phyloP scores from a whole-genome alignment of 2,113 vertebrate genomes.

The Romanogobio albipinnatus region DNA sequence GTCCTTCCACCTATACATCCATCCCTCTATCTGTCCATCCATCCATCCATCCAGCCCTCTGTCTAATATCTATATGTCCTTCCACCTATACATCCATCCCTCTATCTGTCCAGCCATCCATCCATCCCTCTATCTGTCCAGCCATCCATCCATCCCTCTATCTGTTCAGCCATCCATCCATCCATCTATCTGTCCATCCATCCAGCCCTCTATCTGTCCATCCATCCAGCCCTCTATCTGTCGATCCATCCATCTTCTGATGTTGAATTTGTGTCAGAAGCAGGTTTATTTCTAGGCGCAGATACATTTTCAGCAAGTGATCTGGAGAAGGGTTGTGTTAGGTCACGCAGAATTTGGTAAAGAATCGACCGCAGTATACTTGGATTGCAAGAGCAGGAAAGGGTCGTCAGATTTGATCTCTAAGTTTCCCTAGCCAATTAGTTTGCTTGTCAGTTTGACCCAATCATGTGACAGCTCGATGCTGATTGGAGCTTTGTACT shows the following conservation, averaged over 20 bases:
- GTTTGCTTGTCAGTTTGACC: background rate
- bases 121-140: background rate
- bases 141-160: background rate
- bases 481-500: constrained; percentile 55
- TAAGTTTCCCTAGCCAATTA: background rate
- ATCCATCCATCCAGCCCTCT: background rate
- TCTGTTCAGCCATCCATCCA: fast-evolving
- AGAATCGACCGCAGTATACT: too few species aligned
- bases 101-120: too few species aligned
- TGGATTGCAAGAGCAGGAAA: background rate
- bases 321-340: background rate
- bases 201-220: background rate
- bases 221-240: too few species aligned
- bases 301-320: background rate
- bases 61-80: background rate
- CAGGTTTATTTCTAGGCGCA: too few species aligned
- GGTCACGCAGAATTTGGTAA: background rate
- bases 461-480: background rate
- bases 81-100: too few species aligned
- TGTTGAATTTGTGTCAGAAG: too few species aligned
- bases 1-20: too few species aligned
- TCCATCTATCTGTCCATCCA: background rate
- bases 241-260: background rate
- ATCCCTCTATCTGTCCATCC: background rate
- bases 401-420: background rate